Evolutionary conservation across 2,888 invertebrate species (phyloP).

Genomic region (Cabera pusaria): DNA sequence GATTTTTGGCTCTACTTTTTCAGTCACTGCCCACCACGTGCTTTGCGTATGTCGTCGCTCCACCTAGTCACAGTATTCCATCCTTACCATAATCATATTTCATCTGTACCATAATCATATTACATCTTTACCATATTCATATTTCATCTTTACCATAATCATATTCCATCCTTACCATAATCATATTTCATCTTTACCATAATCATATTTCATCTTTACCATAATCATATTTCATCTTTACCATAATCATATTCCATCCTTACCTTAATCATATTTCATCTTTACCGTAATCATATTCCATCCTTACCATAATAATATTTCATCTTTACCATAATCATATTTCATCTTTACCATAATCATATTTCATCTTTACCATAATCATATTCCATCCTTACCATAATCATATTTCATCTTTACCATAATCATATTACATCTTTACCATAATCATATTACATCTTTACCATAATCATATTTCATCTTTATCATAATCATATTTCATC

Average conservation of each 20-base stretch:
- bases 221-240: not conserved
- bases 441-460: not conserved
- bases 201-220: too few species aligned
- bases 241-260: not conserved
- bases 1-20: too few species aligned
- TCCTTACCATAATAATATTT: too few species aligned
- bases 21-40: too few species aligned
- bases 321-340: too few species aligned
- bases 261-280: not conserved
- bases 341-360: not conserved
- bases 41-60: too few species aligned
- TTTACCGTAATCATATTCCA: not conserved
- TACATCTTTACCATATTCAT: not conserved
- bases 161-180: not conserved
- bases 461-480: not conserved
- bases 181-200: too few species aligned
- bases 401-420: too few species aligned
- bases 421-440: too few species aligned
- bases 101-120: too few species aligned
- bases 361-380: not conserved
- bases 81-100: not conserved
- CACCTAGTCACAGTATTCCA: not conserved
- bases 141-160: not conserved
- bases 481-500: too few species aligned
- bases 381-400: constrained; percentile 18